Evolutionary conservation across 2,113 vertebrate species (phyloP), one percentile per base, ranked within the genome.

Genomic region (Galemys pyrenaicus): DNA sequence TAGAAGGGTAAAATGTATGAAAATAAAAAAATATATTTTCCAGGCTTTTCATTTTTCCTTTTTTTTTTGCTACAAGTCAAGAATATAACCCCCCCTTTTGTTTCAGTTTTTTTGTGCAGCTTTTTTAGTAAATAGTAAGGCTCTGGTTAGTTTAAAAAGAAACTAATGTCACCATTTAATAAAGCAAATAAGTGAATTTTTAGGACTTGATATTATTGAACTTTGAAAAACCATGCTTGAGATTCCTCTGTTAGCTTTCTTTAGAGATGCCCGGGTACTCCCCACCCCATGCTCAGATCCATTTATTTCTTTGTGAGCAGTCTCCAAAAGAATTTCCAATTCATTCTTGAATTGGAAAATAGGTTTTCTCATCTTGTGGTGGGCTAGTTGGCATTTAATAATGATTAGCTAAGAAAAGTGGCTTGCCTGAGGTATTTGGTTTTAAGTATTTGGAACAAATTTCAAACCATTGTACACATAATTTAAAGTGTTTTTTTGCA

Each of bases 401-500:
- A 49, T 68, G 71, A 87, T 49, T 95, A 95, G 39, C 75, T 96
- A 64, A 92, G 65, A 41, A 73, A 86, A 90, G n/a, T 22, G 39
- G 30, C 30, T 95, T 77, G 35, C 60, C 93, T 58, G 54, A 20
- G 28, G 30, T 68, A 56, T 88, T 96, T 68, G 39, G 77, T 71
- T 94, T 80, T 87, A 92, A 74, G 65, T 89, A 73, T 95, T 86
- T 91, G 65, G 86, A 86, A 41, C 44, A 30, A 85, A 75, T 96
- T 89, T 89, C 32, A 73, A 84, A 46, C 44, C 5, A 20, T 70
- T 92, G 37, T 68, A 84, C 19, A 24, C 58, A 70, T 82, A 79
- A 75, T 91, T 91, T 83, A 90, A 96, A 97, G 88, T 92, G 51
- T 88, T n/a, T 65, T 96, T 71, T 92, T 95, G 83, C 77, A 65